Percentiles rank a stretch among this genome's conserved stretches.
Conservation (phyloP, 2,797 vertebrate species). For the Diceros bicornis region DNA sequence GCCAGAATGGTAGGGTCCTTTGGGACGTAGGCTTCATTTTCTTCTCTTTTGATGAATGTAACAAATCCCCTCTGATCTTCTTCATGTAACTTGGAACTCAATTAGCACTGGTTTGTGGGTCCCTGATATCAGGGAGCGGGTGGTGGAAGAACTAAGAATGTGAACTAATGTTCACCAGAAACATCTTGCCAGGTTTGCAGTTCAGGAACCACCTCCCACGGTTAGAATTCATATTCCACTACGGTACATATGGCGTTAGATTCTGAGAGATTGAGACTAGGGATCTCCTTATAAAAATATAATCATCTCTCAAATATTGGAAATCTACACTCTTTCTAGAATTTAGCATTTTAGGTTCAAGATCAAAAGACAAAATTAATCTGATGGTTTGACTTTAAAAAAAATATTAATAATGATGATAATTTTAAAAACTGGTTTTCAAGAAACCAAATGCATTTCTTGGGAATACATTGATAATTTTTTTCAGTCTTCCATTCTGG, state of each 20-base stretch:
- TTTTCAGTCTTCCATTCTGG: neutral
- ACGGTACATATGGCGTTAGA: neutral
- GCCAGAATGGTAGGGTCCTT: conserved; percentile 5
- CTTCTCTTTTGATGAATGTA: conserved; percentile 72
- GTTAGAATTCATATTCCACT: neutral
- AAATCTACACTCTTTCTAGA: neutral
- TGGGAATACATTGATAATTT: neutral
- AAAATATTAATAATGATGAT: neutral
- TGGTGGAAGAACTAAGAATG: neutral
- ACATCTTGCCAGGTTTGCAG: neutral
- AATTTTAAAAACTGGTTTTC: neutral
- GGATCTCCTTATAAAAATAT: neutral
- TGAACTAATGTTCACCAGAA: conserved; percentile 32
- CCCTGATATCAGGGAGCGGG: neutral
- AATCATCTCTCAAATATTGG: neutral
- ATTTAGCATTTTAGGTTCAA: conserved; percentile 34
- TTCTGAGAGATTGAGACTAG: neutral
- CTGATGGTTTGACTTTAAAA: neutral
- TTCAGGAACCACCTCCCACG: neutral
- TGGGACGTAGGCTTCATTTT: conserved; percentile 66
- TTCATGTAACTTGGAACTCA: conserved; percentile 61
- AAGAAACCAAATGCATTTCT: neutral
- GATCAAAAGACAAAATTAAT: neutral
- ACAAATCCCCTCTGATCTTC: conserved; percentile 45
- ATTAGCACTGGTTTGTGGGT: conserved; percentile 49